Percentiles rank a stretch among this genome's conserved stretches.
These are phyloP conservation scores for Hippocampus abdominalis DNA, from an alignment of 2,113 vertebrate genomes.

Conservation along the genomic window DNA sequence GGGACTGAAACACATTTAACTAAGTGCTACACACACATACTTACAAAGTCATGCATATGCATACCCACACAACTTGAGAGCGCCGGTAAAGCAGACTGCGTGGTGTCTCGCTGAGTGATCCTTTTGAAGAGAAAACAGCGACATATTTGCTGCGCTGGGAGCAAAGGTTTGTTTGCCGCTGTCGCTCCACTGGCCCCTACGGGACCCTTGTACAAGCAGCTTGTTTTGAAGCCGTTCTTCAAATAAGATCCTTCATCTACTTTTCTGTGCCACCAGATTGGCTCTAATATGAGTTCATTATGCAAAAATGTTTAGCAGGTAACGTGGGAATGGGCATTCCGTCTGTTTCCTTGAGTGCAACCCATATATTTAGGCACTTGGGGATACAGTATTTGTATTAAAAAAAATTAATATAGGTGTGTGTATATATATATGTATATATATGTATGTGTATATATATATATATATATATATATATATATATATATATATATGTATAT, in stretches of 20 bases:
- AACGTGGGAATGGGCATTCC: neutral
- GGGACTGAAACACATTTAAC: neutral
- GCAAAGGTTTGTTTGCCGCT: constrained; percentile 47
- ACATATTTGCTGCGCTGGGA: constrained; percentile 43
- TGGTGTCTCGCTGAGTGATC: constrained; percentile 37
- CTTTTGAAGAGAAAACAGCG: constrained; percentile 53
- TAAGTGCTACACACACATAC: neutral
- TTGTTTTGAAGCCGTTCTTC: constrained; percentile 36
- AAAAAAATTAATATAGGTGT: neutral
- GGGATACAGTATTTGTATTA: neutral
- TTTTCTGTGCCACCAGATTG: constrained; percentile 37
- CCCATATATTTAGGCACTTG: neutral
- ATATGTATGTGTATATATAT: no score
- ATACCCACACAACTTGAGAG: constrained; percentile 12
- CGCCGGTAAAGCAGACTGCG: constrained; percentile 45
- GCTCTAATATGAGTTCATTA: constrained; percentile 21
- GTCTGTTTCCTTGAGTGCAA: constrained; percentile 16
- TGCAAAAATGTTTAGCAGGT: constrained; percentile 1
- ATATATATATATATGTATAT: no score
- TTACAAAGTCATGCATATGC: neutral
- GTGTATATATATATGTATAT: no score
- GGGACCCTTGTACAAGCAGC: constrained; percentile 24
- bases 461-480: no score
- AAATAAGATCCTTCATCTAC: constrained; percentile 41
- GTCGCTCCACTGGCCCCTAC: constrained; percentile 33